Conservation (phyloP, 1,140 invertebrate species). For the Bicyclus anynana region DNA sequence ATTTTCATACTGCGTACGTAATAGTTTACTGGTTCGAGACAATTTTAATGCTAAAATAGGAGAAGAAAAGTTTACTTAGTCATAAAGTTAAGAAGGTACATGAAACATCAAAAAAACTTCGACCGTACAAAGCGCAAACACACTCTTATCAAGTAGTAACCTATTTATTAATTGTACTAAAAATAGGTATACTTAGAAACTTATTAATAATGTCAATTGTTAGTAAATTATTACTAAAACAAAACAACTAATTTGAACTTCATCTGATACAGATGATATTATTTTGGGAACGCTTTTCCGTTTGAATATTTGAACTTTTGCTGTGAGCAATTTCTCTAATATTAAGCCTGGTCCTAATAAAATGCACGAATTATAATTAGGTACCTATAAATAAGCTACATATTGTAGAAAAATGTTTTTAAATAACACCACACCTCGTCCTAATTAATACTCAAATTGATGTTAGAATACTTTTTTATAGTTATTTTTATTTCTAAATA, state of each 20-base stretch:
- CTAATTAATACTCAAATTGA: background rate
- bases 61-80: background rate
- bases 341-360: conserved; percentile 21
- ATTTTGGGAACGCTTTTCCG: conserved; percentile 49
- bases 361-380: conserved; percentile 11
- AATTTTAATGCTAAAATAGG: background rate
- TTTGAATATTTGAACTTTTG: conserved; percentile 54
- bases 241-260: conserved; percentile 63
- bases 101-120: conserved; percentile 10
- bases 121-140: conserved; percentile 42
- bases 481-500: background rate
- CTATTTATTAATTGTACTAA: conserved; percentile 72
- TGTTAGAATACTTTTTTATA: background rate
- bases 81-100: conserved; percentile 25
- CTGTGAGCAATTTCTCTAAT: conserved; percentile 51
- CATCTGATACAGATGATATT: conserved; percentile 74
- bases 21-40: background rate
- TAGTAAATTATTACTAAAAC: conserved; percentile 67
- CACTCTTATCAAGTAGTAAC: conserved; percentile 53
- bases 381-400: background rate
- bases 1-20: background rate
- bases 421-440: background rate
- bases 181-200: conserved; percentile 69
- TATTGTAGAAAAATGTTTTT: no score
- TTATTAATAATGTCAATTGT: conserved; percentile 53